A percentile compares a stretch with the other conserved stretches of the same genome.
These are phyloP conservation scores for Oryzias javanicus DNA, from an alignment of 2,113 vertebrate species.

Conservation along the genomic window DNA sequence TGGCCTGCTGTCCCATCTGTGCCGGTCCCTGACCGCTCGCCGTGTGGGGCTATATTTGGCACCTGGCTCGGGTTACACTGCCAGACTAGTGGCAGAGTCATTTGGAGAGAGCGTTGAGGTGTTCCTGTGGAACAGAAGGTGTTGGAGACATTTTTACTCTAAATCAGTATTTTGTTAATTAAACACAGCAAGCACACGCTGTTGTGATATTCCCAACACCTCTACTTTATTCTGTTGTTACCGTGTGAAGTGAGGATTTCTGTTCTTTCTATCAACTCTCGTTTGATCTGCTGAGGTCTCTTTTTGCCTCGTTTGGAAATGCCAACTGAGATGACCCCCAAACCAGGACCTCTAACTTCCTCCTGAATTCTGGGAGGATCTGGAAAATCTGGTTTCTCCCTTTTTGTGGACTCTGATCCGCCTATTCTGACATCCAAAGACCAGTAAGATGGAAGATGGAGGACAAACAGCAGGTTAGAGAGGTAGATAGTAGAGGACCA, in stretches of 20 bases:
- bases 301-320: conserved; percentile 12
- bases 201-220: conserved; percentile 10
- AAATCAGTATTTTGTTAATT: conserved; percentile 25
- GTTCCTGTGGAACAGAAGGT: conserved; percentile 50
- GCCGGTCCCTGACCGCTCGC: conserved; percentile 79
- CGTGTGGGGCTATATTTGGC: conserved; percentile 92
- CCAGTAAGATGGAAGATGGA: neutral
- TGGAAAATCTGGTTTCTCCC: neutral
- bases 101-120: conserved; percentile 65
- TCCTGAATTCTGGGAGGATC: neutral
- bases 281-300: neutral
- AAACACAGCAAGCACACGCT: conserved; percentile 23
- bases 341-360: conserved; percentile 19
- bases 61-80: conserved; percentile 92
- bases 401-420: neutral
- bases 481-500: conserved; percentile 17
- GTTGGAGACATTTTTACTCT: conserved; percentile 26
- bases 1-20: conserved; percentile 86
- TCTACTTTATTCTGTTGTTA: neutral
- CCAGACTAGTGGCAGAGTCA: conserved; percentile 74
- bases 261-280: conserved; percentile 1
- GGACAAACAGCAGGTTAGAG: conserved; percentile 8
- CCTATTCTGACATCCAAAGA: neutral
- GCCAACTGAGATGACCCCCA: conserved; percentile 26
- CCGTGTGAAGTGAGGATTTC: neutral